Conservation (phyloP, 1,140 invertebrate genomes). For the Euborellia annulipes region DNA sequence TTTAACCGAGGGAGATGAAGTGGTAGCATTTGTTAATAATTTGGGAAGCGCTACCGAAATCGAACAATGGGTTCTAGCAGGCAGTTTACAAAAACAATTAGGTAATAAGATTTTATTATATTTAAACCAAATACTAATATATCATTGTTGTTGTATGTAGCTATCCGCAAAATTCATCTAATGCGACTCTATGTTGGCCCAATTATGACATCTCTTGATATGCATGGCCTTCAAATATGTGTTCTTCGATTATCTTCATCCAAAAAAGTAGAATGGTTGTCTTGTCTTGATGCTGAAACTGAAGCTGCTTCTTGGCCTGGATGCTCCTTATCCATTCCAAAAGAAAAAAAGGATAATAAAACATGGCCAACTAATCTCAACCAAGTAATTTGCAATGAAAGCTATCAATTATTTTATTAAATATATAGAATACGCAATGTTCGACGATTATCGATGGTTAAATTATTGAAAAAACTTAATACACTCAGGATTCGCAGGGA, state of each 20-base stretch:
- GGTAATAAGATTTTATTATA: no score
- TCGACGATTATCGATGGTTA: no score
- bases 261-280: slow-evolving; percentile 31
- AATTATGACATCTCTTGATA: slow-evolving; percentile 67
- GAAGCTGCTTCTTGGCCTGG: slow-evolving; percentile 43
- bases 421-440: no score
- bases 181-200: slow-evolving; percentile 50
- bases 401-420: no score
- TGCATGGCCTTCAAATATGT: slow-evolving; percentile 61
- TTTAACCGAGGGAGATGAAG: slow-evolving; percentile 32
- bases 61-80: slow-evolving; percentile 58
- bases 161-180: slow-evolving; percentile 33
- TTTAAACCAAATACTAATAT: no score
- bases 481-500: no score
- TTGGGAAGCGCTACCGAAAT: slow-evolving; percentile 59
- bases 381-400: no score
- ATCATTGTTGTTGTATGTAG: no score
- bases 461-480: no score
- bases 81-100: slow-evolving; percentile 46
- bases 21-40: slow-evolving; percentile 63
- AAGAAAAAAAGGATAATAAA: slow-evolving; percentile 9
- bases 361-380: not conserved
- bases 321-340: slow-evolving; percentile 10
- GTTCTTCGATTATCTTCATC: slow-evolving; percentile 39
- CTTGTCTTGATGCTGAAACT: slow-evolving; percentile 39